Conservation (phyloP, 53 echinoderm and acorn worm genomes). For the Holothuria leucospilota region DNA sequence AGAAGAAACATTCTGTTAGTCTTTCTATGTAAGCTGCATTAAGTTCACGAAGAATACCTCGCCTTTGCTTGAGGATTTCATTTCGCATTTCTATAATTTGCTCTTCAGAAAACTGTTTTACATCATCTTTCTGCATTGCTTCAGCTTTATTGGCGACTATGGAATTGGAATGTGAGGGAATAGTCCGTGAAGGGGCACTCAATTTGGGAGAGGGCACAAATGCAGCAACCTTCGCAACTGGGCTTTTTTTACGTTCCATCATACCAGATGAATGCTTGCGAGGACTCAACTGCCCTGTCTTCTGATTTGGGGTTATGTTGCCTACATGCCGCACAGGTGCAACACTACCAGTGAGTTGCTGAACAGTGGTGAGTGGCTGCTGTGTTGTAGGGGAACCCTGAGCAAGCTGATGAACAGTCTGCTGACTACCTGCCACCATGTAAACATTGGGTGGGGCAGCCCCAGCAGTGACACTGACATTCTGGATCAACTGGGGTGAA, state of each 20-base stretch:
- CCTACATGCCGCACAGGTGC: neutral
- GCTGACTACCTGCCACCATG: slow-evolving; percentile 30
- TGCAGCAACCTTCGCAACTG: slow-evolving; percentile 36
- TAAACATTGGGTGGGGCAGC: slow-evolving; percentile 28
- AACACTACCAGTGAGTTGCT: slow-evolving; percentile 55
- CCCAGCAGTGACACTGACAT: neutral
- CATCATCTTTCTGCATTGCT: slow-evolving; percentile 71
- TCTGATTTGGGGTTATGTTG: neutral
- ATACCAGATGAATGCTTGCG: slow-evolving; percentile 7
- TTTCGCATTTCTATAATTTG: slow-evolving; percentile 87
- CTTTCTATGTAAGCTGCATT: slow-evolving; percentile 86
- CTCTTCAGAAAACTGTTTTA: slow-evolving; percentile 70
- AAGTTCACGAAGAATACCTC: slow-evolving; percentile 74
- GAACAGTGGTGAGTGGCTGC: slow-evolving; percentile 68
- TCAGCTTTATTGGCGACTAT: slow-evolving; percentile 66
- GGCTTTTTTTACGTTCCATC: slow-evolving; percentile 2
- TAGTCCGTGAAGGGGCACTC: slow-evolving; percentile 82
- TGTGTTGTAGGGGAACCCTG: slow-evolving; percentile 37
- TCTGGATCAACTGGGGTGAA: slow-evolving; percentile 32
- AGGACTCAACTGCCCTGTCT: slow-evolving; percentile 15
- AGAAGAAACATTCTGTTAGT: slow-evolving; percentile 90
- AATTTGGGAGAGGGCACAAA: slow-evolving; percentile 37
- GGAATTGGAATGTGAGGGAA: slow-evolving; percentile 96
- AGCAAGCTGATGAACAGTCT: slow-evolving; percentile 6
- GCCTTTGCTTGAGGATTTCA: slow-evolving; percentile 81